Percentiles rank a stretch among this genome's conserved stretches.
Evolutionary conservation across 2,113 vertebrate species (phyloP).

Genomic region (Lasiurus cinereus): DNA sequence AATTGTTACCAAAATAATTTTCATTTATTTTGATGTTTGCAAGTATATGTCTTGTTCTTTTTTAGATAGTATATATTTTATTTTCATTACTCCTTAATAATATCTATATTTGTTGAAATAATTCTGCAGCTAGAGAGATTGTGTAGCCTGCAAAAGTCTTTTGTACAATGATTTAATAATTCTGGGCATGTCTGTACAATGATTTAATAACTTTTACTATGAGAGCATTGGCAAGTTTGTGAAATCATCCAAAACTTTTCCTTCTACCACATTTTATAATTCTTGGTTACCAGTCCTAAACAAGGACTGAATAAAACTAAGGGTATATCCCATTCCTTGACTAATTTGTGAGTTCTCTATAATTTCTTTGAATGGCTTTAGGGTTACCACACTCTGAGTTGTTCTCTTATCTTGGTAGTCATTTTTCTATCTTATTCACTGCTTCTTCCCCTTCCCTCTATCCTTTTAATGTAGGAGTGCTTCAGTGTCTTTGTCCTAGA

Average conservation of each 20-base stretch:
- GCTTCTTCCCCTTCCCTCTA: slow-evolving; percentile 12
- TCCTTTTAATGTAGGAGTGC: neutral
- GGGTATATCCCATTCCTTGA: neutral
- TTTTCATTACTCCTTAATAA: slow-evolving; percentile 52
- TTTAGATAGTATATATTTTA: neutral
- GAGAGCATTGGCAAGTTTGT: slow-evolving; percentile 35
- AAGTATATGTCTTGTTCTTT: slow-evolving; percentile 33
- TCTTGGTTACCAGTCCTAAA: neutral
- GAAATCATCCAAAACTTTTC: neutral
- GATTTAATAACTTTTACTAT: slow-evolving; percentile 43
- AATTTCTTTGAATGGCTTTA: neutral
- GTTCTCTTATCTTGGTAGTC: neutral
- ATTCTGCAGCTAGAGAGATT: slow-evolving; percentile 18
- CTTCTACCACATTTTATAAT: neutral
- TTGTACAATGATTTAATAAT: slow-evolving; percentile 11
- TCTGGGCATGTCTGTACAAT: neutral
- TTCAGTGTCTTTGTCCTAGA: neutral
- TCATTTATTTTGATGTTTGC: slow-evolving; percentile 62
- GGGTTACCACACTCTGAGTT: neutral
- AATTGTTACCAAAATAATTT: slow-evolving; percentile 57
- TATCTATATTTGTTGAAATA: slow-evolving; percentile 57
- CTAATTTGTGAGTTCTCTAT: neutral
- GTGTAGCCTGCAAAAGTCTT: slow-evolving; percentile 5
- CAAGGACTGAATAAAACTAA: neutral
- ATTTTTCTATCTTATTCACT: neutral